These are phyloP conservation scores for Laupala kohalensis DNA, from an alignment of 1,140 invertebrate species.

Conservation along the genomic window DNA sequence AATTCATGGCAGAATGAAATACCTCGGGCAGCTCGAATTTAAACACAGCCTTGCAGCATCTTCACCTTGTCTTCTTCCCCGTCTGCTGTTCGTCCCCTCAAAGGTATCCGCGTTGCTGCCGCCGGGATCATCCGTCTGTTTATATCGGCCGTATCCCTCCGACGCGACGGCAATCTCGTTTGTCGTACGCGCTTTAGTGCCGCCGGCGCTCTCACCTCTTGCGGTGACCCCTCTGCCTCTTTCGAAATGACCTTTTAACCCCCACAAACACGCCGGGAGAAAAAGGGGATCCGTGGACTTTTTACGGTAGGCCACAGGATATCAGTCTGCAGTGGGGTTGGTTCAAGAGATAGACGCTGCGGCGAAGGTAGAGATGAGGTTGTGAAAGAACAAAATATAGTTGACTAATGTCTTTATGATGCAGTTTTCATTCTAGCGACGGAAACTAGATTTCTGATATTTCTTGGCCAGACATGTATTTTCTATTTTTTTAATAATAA, in stretches of 20 bases:
- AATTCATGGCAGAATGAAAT: no score
- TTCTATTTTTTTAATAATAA: no score
- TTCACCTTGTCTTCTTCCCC: neutral
- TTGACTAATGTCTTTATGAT: no score
- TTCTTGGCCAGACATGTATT: no score
- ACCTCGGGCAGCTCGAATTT: no score
- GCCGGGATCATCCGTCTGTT: neutral
- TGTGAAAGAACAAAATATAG: neutral
- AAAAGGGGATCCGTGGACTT: neutral
- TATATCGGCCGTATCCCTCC: neutral
- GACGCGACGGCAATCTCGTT: neutral
- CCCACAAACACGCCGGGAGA: neutral
- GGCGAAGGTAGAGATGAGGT: neutral
- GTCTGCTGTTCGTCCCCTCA: neutral
- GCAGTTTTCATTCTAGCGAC: no score
- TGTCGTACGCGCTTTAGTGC: neutral
- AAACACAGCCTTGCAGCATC: neutral
- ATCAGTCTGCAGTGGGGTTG: no score
- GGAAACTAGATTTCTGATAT: no score
- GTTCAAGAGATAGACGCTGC: neutral
- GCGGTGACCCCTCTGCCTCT: no score
- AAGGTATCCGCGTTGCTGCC: neutral
- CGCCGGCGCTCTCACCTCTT: neutral
- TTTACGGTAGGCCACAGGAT: neutral
- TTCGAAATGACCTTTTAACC: neutral